phyloP scores from a whole-genome alignment of 2,113 vertebrate species.

The Rana temporaria region DNA sequence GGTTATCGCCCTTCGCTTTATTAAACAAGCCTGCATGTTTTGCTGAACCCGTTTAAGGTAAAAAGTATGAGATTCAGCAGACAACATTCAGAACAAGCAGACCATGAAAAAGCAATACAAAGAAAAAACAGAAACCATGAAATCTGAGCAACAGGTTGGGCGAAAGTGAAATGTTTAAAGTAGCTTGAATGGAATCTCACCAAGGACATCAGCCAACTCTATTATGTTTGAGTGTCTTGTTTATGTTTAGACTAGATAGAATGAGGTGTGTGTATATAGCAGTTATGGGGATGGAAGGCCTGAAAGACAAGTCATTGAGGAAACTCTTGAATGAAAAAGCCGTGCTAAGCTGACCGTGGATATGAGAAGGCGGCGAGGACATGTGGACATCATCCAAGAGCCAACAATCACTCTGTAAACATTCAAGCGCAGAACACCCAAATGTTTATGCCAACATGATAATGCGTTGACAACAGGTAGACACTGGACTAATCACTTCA shows the following conservation, averaged over 20 bases:
- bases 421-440: too few species aligned
- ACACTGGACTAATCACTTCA: too few species aligned
- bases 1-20: too few species aligned
- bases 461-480: too few species aligned
- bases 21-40: background rate
- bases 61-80: slow-evolving; percentile 1
- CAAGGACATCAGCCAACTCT: background rate
- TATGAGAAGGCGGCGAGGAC: too few species aligned
- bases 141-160: background rate
- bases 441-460: too few species aligned
- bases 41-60: slow-evolving; percentile 3
- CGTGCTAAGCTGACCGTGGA: too few species aligned
- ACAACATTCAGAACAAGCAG: background rate
- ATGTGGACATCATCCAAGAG: too few species aligned
- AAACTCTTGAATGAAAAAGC: background rate
- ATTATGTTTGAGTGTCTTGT: too few species aligned
- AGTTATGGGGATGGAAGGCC: background rate
- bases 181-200: background rate
- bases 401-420: too few species aligned
- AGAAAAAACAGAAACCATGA: background rate
- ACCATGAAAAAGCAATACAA: background rate
- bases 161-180: background rate
- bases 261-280: too few species aligned
- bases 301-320: background rate
- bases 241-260: too few species aligned